Conservation (phyloP, 1,140 invertebrate species). For the Drosophila pseudoananassae region DNA sequence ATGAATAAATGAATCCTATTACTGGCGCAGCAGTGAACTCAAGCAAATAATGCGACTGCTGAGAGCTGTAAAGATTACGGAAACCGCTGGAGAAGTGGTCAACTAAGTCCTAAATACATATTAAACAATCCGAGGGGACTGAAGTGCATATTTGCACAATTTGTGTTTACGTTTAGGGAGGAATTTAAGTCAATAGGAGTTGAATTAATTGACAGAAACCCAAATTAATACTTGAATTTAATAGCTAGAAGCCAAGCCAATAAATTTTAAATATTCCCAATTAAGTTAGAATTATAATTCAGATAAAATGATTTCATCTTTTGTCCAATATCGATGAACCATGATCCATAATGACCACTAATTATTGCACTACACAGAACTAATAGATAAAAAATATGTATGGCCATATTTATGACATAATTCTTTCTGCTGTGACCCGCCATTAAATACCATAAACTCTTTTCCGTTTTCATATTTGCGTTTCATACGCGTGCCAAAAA, state of each 20-base stretch:
- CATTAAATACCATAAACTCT: constrained; percentile 36
- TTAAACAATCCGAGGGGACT: constrained; percentile 1
- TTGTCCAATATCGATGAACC: constrained; percentile 1
- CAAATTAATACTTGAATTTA: neutral
- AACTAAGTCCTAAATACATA: constrained; percentile 40
- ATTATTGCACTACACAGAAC: neutral
- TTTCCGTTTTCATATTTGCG: constrained; percentile 37
- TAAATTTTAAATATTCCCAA: no score
- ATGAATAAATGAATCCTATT: constrained; percentile 30
- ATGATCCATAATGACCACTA: neutral
- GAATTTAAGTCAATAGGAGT: neutral
- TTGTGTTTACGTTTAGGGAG: neutral
- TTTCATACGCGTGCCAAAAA: constrained; percentile 55
- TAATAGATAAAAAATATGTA: neutral
- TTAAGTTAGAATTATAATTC: no score
- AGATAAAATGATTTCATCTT: neutral
- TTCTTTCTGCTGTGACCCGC: constrained; percentile 2
- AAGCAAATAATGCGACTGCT: constrained; percentile 23
- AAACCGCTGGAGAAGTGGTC: constrained; percentile 24
- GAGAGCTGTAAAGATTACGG: constrained; percentile 28
- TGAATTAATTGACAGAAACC: neutral
- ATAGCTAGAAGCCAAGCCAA: no score
- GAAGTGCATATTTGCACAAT: neutral
- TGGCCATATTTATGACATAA: constrained; percentile 18
- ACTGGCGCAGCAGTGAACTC: constrained; percentile 11